Evolutionary conservation across 1,140 invertebrate species (phyloP).

Genomic region (Pogonus chalceus): DNA sequence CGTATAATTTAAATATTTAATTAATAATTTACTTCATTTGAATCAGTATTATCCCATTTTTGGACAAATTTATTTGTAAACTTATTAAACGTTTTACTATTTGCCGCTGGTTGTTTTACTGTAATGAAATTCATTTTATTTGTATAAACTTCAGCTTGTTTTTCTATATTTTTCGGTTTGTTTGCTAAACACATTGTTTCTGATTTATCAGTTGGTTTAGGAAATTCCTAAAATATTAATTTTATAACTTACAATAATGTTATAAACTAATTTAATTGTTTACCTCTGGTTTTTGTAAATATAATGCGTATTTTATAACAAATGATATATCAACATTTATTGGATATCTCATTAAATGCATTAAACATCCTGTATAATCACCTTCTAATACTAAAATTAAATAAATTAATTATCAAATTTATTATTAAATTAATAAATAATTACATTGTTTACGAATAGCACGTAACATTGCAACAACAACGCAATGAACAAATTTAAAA

Average conservation of each 20-base stretch:
- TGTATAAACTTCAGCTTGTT: background rate
- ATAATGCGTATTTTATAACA: conserved; percentile 4
- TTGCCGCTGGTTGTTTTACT: background rate
- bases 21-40: background rate
- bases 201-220: background rate
- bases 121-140: background rate
- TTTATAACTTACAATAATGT: background rate
- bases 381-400: conserved; percentile 6
- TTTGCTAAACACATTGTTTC: background rate
- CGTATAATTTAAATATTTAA: background rate
- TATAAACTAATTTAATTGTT: background rate
- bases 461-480: conserved; percentile 66
- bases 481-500: conserved; percentile 61
- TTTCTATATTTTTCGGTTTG: background rate
- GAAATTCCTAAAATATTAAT: background rate
- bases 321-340: background rate
- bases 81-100: background rate
- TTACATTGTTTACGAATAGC: conserved; percentile 57
- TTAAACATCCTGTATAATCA: conserved; percentile 10
- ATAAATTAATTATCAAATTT: background rate
- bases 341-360: conserved; percentile 1
- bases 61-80: background rate
- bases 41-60: background rate
- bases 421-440: conserved; percentile 25
- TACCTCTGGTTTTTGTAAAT: conserved; percentile 5